Evolutionary conservation across 2,797 vertebrate genomes (phyloP), one percentile per base, ranked within the genome.

Genomic region (Buphagus erythrorhynchus): DNA sequence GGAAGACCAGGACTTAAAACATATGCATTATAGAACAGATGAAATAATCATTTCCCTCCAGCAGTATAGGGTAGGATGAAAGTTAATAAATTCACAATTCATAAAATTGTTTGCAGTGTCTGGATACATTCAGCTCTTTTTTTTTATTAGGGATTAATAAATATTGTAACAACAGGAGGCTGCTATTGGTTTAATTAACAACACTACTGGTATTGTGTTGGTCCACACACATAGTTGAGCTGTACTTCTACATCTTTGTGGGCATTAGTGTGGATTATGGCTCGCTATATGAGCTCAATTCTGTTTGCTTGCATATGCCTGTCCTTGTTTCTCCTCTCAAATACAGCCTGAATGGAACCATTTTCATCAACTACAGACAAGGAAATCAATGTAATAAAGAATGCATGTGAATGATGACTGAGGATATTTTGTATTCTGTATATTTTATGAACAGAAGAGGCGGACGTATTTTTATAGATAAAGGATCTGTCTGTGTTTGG

Each of bases 391-490:
- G 29, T 36, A 77, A 88, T 13, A 54, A 10, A 49, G 52, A 49
- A 57, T 0, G 2, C 16, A 8, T 69, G 38, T 49, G 62, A 95
- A 78, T 49, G 54, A 80, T 35, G 51, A 62, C 43, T 59, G 49
- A 76, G 45, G 62, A 94, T 83, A 43, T 43, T 43, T 43, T 43
- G 43, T 43, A 43, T 43, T 43, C 77, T 55, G 85, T 22, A 1
- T 81, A 86, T 59, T 88, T 86, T 88, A 93, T 66, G 66, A 91
- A 84, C 55, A 90, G 82, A 95, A 76, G 73, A 95, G 54, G 49
- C 0, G 29, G 88, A 80, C 69, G 63, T 48, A 86, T 91, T 91
- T 52, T 75, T 90, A 42, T 31, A 85, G 69, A 90, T 51, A 84
- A 93, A 94, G 45, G 49, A 87, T 72, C 76, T 75, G 43, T 72